A percentile compares a stretch with the other conserved stretches of the same genome.
These are phyloP conservation scores for Ips typographus DNA, from an alignment of 1,140 invertebrate genomes.

Conservation along the genomic window DNA sequence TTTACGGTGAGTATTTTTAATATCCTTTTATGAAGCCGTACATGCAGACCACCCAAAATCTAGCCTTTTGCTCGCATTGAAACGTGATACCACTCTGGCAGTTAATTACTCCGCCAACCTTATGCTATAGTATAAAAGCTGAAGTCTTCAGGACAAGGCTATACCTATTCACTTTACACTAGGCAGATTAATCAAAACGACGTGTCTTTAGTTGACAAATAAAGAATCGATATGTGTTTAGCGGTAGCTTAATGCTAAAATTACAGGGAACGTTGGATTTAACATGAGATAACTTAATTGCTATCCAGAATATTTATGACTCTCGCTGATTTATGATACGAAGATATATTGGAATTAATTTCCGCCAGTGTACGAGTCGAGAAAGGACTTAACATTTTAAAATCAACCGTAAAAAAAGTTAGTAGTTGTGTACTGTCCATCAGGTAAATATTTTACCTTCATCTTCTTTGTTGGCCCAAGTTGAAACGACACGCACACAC, in stretches of 20 bases:
- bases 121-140: background rate
- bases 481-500: conserved; percentile 7
- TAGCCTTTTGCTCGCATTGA: conserved; percentile 11
- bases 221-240: conserved; percentile 1
- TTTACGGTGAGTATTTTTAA: conserved; percentile 5
- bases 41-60: conserved; percentile 18
- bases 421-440: background rate
- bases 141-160: background rate
- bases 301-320: conserved; percentile 20
- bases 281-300: conserved; percentile 23
- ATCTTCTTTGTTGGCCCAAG: conserved; percentile 20
- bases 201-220: background rate
- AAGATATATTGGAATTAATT: conserved; percentile 11
- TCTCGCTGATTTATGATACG: conserved; percentile 6
- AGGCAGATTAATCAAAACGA: background rate
- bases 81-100: conserved; percentile 1
- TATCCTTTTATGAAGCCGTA: conserved; percentile 1
- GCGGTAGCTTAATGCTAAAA: conserved; percentile 18
- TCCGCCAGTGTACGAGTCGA: background rate
- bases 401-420: background rate
- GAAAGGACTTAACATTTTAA: background rate
- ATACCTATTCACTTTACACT: background rate
- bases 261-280: conserved; percentile 10
- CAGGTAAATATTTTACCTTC: conserved; percentile 29
- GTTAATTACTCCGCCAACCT: conserved; percentile 9